Base-by-base conservation (phyloP, 2,797 vertebrate genomes). In the Danio kyathit region DNA sequence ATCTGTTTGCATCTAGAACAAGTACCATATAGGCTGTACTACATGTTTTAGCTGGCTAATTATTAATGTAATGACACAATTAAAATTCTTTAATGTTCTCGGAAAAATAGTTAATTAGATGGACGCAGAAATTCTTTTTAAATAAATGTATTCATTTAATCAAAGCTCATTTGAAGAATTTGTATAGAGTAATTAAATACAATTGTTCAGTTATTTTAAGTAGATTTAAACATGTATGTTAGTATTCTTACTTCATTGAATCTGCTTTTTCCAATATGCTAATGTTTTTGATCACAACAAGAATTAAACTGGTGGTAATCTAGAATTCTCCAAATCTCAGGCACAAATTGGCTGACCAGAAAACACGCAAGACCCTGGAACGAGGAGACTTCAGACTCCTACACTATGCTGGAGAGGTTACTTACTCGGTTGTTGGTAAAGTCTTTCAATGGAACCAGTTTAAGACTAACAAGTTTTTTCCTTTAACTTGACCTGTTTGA, bases 331-430 rank as follows among this genome's bases (percentile, higher is more conserved):
- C 44, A 13, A 61, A 81, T 74, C n/a, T 73, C 84, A 99, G 97
- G 64, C 95, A 97, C 80, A 99, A 97, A 88, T 92, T 99, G 77
- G 97, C 95, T 0, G 95, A 97, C 83, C 94, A 95, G 59, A 96
- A 93, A 74, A 95, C 94, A 0, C 90, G 95, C 21, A 98, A 97
- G 90, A 95, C 94, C 0, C 93, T 99, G 14, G 93, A 95, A 57
- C 94, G 96, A 92, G 94, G 96, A 87, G 96, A 97, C 88, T 99
- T 99, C 84, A 93, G 94, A 9, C 95, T 99, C 21, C 82, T 96
- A 40, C 97, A 99, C 89, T 99, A 99, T 0, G 97, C 97, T 0
- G 97, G 97, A 12, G 97, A 97, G 76, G 97, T 99, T 59, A 99
- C 97, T 0, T 99, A 99, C 89, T 96, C 95, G 76, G 95, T 96